phyloP scores from a whole-genome alignment of 2,797 vertebrate genomes.

The Anas acuta region DNA sequence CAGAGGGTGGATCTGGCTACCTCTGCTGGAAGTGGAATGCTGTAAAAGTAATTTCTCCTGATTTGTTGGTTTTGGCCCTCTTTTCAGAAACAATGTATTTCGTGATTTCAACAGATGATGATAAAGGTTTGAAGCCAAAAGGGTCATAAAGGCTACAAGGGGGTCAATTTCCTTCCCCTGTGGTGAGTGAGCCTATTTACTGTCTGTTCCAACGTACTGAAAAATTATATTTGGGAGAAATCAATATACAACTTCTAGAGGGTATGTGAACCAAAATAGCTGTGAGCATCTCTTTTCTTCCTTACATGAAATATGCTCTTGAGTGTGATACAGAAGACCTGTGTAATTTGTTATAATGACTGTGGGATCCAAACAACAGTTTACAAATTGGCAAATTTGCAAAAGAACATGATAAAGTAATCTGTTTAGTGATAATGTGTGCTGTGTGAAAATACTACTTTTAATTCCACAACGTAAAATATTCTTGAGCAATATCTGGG shows the following conservation, averaged over 20 bases:
- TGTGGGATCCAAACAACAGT: background rate
- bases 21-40: background rate
- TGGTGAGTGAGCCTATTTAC: constrained; percentile 31
- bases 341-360: background rate
- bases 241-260: constrained; percentile 42
- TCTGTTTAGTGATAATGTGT: background rate
- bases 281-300: background rate
- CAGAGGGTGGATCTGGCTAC: background rate
- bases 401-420: background rate
- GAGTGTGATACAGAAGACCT: background rate
- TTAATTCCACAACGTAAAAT: background rate
- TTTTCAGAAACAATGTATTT: constrained; percentile 16
- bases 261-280: constrained; percentile 21
- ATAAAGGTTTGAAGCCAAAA: constrained; percentile 19
- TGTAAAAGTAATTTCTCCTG: background rate
- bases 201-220: constrained; percentile 24
- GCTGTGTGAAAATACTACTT: background rate
- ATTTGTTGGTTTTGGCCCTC: background rate
- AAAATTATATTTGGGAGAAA: constrained; percentile 47
- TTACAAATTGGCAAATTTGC: background rate
- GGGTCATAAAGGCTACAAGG: background rate
- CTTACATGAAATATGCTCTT: background rate
- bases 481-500: background rate
- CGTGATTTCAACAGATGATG: background rate
- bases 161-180: constrained; percentile 14